Conservation (phyloP, 2,888 invertebrate genomes). For the Agrotis segetum region DNA sequence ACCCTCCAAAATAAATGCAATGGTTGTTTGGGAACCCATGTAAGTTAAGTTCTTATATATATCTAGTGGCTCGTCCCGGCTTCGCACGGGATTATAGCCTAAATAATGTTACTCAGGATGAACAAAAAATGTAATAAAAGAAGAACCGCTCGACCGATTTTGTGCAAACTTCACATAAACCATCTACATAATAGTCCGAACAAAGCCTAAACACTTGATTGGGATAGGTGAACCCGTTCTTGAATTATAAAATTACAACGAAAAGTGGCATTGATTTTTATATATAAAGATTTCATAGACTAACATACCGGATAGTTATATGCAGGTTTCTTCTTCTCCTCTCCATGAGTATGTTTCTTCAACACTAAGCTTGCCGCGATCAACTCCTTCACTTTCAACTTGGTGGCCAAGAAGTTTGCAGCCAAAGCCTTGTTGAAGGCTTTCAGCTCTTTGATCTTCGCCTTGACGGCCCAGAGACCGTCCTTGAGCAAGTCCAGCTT, state of each 20-base stretch:
- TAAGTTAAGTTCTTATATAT: neutral
- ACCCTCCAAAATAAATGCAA: neutral
- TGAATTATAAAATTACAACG: no score
- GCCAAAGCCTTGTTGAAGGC: constrained; percentile 84
- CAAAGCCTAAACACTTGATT: no score
- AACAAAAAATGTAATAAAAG: no score
- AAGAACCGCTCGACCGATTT: no score
- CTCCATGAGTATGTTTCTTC: constrained; percentile 76
- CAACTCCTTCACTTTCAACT: constrained; percentile 83
- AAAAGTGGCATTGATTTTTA: no score
- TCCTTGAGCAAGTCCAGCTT: constrained; percentile 86
- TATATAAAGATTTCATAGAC: neutral
- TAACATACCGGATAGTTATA: constrained; percentile 76
- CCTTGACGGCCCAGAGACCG: constrained; percentile 84
- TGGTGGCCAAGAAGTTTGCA: constrained; percentile 82
- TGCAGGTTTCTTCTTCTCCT: constrained; percentile 77
- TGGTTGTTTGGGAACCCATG: neutral
- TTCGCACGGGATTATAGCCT: no score
- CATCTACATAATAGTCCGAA: no score
- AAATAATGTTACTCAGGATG: no score
- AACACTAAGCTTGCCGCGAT: constrained; percentile 72
- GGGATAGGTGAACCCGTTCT: no score
- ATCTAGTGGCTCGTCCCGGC: no score
- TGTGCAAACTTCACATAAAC: no score
- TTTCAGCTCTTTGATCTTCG: constrained; percentile 83